Evolutionary conservation across 2,888 invertebrate genomes (phyloP), one percentile per base, ranked within the genome.

Genomic region (Amiota mariae): DNA sequence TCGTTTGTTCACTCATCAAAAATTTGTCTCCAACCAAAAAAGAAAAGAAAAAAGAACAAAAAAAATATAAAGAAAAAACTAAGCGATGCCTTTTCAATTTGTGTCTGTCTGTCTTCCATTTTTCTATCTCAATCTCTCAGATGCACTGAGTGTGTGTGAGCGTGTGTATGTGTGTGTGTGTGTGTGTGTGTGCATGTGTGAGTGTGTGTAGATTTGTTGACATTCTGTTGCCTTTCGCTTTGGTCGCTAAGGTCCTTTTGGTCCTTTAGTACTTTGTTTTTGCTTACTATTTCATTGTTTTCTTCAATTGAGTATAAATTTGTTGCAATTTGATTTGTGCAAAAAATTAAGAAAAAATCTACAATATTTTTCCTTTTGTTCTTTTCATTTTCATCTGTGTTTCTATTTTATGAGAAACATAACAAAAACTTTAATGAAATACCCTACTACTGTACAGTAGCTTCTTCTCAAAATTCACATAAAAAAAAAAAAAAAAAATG

Each of bases 191-290:
- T 49, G 24, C 24, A 49, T 56, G 54, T 8, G 46, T 24, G 15
- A 48, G 10, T 66, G 36, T 36, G 71, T 71, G 18, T 59, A 66
- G 24, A 10, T 61, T 24, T 56, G 18, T 49, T 70, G 54, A 48
- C 49, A 36, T 67, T 72, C 72, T 49, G 20, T 68, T 71, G 57
- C 56, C 67, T 47, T 71, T 71, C 47, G n/a, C 46, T 70, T 57
- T 46, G 47, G 56, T 70, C 54, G 70, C 46, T 47, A 36, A 36
- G 36, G 36, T 36, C 36, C 36, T 36, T 36, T 36, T 36, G 36
- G 36, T 36, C 36, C 36, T 36, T 36, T 36, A 6, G 36, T 36
- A 6, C 36, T 6, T 36, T 10, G 9, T 48, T 66, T 66, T 47
- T 8, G 24, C 15, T 66, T 66, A 15, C 9, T 13, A 12, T 18